These are phyloP conservation scores for Cheiracanthium punctorium DNA, from an alignment of 2,888 invertebrate genomes.

Conservation along the genomic window DNA sequence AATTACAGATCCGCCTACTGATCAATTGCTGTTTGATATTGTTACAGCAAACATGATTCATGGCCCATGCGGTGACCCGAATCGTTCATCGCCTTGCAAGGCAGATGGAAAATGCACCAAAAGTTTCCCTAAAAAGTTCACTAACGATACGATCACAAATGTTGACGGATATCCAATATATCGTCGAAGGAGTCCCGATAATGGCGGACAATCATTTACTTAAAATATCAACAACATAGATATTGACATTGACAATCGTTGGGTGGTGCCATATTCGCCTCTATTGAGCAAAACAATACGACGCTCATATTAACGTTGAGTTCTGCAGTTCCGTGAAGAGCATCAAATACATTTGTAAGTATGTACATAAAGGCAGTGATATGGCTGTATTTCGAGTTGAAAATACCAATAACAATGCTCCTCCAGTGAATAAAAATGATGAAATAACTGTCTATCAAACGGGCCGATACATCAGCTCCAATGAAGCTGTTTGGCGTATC, in stretches of 20 bases:
- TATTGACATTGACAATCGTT: conserved; percentile 3
- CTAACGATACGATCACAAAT: conserved; percentile 27
- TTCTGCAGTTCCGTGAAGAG: too few relatives aligned
- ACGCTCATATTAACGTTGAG: too few relatives aligned
- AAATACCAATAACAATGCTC: too few relatives aligned
- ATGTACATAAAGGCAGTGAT: too few relatives aligned
- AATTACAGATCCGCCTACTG: not conserved
- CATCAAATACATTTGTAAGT: too few relatives aligned
- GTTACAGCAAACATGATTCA: not conserved
- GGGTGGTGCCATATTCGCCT: not conserved
- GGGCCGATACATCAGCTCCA: too few relatives aligned
- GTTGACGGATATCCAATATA: conserved; percentile 42
- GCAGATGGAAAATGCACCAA: conserved; percentile 38
- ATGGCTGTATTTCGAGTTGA: too few relatives aligned
- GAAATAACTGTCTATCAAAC: too few relatives aligned
- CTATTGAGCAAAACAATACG: not conserved
- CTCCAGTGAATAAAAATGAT: too few relatives aligned
- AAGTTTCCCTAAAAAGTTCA: conserved; percentile 18
- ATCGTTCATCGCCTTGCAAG: conserved; percentile 26
- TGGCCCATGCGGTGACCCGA: not conserved
- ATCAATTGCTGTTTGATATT: conserved; percentile 3
- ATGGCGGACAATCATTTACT: conserved; percentile 31
- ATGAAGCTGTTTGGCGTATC: too few relatives aligned
- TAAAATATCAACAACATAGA: conserved; percentile 4
- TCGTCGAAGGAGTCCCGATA: conserved; percentile 33